phyloP scores from a whole-genome alignment of 2,888 invertebrate species.

The Luperina nickerlii region DNA sequence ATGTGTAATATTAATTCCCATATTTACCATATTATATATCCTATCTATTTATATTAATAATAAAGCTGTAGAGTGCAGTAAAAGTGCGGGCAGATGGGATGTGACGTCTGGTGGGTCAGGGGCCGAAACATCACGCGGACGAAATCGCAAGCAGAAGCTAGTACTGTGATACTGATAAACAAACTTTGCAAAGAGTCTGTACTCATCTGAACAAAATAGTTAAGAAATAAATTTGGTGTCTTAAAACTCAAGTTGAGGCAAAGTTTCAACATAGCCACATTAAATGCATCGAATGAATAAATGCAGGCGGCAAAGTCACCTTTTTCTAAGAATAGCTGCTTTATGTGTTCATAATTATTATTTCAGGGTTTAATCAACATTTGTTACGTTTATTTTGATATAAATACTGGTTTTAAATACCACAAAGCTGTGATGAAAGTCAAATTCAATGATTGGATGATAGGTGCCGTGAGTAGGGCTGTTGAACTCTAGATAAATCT shows the following conservation, averaged over 20 bases:
- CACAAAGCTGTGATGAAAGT: constrained; percentile 62
- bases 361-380: constrained; percentile 25
- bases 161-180: neutral
- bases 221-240: constrained; percentile 3
- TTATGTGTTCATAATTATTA: constrained; percentile 16
- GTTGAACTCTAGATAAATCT: constrained; percentile 1
- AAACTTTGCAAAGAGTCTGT: neutral
- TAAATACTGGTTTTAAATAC: constrained; percentile 61
- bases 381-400: constrained; percentile 36
- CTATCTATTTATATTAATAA: neutral
- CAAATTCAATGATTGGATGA: constrained; percentile 59
- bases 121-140: neutral
- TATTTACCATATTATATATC: no score
- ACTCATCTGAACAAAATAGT: neutral
- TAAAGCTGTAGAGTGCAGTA: no score
- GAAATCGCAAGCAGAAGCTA: neutral
- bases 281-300: constrained; percentile 33
- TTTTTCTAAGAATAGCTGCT: neutral
- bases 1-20: neutral
- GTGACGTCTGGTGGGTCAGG: no score
- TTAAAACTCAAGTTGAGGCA: neutral
- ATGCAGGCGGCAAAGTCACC: constrained; percentile 3
- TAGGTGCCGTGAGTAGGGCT: constrained; percentile 55
- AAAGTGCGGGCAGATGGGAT: no score
- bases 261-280: constrained; percentile 15